phyloP scores from a whole-genome alignment of 2,113 vertebrate species.

The Campylomormyrus tamandua region DNA sequence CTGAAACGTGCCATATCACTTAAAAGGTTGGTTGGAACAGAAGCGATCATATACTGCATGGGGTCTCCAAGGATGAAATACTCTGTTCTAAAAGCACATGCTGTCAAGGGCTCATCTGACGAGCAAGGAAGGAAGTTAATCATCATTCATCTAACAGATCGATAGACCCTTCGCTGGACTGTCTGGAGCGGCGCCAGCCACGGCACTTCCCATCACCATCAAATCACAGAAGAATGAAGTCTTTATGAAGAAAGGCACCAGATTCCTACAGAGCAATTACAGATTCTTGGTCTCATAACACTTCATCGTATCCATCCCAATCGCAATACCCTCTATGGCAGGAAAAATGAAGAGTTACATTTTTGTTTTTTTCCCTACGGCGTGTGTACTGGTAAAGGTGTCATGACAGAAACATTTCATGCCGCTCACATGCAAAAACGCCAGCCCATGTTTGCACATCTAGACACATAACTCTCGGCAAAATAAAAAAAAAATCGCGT shows the following conservation, averaged over 20 bases:
- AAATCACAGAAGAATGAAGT: conserved; percentile 1
- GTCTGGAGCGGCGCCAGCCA: neutral
- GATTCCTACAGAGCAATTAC: neutral
- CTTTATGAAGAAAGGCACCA: neutral
- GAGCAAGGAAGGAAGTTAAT: neutral
- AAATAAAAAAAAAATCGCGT: neutral
- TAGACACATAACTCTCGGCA: neutral
- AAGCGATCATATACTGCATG: neutral
- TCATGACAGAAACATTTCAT: neutral
- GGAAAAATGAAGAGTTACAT: neutral
- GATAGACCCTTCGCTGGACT: neutral
- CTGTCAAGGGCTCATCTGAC: neutral
- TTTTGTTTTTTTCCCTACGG: neutral
- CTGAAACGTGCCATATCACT: neutral
- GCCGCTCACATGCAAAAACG: neutral
- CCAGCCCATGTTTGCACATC: neutral
- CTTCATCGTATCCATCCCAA: neutral
- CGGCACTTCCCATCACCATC: neutral
- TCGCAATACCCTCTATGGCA: neutral
- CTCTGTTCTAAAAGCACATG: neutral
- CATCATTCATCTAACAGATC: neutral
- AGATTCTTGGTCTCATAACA: neutral
- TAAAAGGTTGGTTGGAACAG: neutral
- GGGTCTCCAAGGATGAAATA: neutral
- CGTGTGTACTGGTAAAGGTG: neutral